Base-by-base conservation (phyloP, 2,888 invertebrate species). In the Tetragnatha montana region DNA sequence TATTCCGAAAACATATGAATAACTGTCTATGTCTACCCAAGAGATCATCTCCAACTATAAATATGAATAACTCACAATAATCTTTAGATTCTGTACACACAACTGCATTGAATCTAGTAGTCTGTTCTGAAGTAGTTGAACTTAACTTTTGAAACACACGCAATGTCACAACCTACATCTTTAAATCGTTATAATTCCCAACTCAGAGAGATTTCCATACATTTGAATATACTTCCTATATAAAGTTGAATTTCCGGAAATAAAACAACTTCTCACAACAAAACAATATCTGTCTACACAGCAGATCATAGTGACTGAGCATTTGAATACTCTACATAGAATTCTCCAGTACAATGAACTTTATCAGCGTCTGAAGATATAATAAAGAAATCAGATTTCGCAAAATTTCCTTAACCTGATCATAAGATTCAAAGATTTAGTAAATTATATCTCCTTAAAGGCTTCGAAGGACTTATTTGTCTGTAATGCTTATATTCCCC, bases 381-480 rank as follows among this genome's bases (percentile, higher is more conserved):
- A 1, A 10, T 6, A 60, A 4, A 60, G 60, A 60, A 60, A 60
- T 35, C 35, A 35, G 35, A 35, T 35, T 35, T 35, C 35, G 60
- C 60, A 17, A 76, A 50, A 49, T 19, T 8, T 76, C 17, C 14
- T 76, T 76, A 49, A 76, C 50, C 76, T 49, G 14, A 50, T 76
- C 49, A 76, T 47, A 14, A 50, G 17, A 60, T 60, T 60, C 60
- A 60, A 6, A 50, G 78, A 60, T 78, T 78, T 21, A 78, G 6
- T 60, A n/a, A 75, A 47, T 60, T 75, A 68, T 21, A 78, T 19
- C 78, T 51, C 22, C 21, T 78, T 82, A 82, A 60, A 82, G 4
- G 73, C 49, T 82, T 17, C 21, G 70, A 60, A 7, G 17, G 17
- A 22, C 50, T 60, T 74, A 82, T 21, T 12, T 21, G 22, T 78